Evolutionary conservation across 2,888 invertebrate genomes (phyloP).

Genomic region (Perizoma affinitatum): DNA sequence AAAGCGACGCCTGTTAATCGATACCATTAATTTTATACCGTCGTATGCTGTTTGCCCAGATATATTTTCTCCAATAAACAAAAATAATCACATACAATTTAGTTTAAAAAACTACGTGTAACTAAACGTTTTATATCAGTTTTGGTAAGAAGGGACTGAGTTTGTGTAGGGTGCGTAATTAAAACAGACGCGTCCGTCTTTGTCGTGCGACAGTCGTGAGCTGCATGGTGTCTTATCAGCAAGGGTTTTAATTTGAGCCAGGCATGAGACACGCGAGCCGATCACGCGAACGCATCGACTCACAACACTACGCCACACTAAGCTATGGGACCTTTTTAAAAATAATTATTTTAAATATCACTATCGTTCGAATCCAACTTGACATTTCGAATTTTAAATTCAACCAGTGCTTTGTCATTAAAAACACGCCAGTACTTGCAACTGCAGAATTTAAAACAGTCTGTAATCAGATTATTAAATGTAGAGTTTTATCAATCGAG

Average conservation of each 20-base stretch:
- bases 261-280: conserved; percentile 78
- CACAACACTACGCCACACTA: conserved; percentile 29
- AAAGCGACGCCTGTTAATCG: conserved; percentile 70
- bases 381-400: conserved; percentile 46
- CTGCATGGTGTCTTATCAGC: conserved; percentile 78
- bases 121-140: conserved; percentile 17
- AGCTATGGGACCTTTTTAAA: conserved; percentile 55
- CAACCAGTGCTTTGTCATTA: conserved; percentile 34
- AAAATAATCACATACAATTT: conserved; percentile 31
- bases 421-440: conserved; percentile 27
- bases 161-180: conserved; percentile 81
- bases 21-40: conserved; percentile 78
- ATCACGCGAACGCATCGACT: conserved; percentile 77
- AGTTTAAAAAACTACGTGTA: conserved; percentile 18
- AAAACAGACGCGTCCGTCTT: conserved; percentile 72
- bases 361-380: conserved; percentile 50
- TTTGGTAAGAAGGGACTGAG: conserved; percentile 60
- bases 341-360: conserved; percentile 71
- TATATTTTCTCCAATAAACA: conserved; percentile 65
- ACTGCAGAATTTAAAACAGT: conserved; percentile 31
- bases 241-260: conserved; percentile 79
- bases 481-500: conserved; percentile 51
- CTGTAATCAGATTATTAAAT: conserved; percentile 45
- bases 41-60: conserved; percentile 65
- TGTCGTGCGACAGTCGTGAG: conserved; percentile 75